phyloP scores from a whole-genome alignment of 2,888 invertebrate species.

The Chelonus formosanus region DNA sequence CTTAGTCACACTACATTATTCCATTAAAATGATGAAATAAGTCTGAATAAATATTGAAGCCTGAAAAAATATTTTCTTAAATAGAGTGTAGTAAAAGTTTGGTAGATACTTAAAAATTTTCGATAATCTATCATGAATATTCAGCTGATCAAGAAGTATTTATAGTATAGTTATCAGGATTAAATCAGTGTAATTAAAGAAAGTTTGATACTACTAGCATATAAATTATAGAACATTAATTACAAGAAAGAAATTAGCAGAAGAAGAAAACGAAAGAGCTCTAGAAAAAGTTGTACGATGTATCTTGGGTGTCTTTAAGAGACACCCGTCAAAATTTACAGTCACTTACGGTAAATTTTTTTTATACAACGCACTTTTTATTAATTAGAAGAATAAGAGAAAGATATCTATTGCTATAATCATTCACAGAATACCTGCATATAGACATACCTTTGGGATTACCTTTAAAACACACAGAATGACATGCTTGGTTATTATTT shows the following conservation, averaged over 20 bases:
- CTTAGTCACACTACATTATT: too few relatives aligned
- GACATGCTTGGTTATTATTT: slow-evolving; percentile 49
- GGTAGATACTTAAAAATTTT: background rate
- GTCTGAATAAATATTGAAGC: too few relatives aligned
- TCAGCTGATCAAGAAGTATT: slow-evolving; percentile 2
- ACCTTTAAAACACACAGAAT: slow-evolving; percentile 61
- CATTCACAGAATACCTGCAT: slow-evolving; percentile 52
- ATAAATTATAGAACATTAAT: slow-evolving; percentile 11
- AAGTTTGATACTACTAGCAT: background rate
- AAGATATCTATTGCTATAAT: slow-evolving; percentile 28
- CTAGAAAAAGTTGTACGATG: background rate
- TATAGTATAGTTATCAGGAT: background rate
- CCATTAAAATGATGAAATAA: too few relatives aligned
- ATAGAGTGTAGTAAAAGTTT: too few relatives aligned
- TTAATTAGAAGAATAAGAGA: slow-evolving; percentile 27
- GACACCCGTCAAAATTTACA: slow-evolving; percentile 24
- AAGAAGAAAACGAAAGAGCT: background rate
- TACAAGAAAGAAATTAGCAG: background rate
- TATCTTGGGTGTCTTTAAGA: slow-evolving; percentile 2
- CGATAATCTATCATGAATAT: slow-evolving; percentile 4
- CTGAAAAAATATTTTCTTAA: too few relatives aligned
- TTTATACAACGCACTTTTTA: slow-evolving; percentile 20
- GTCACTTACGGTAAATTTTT: slow-evolving; percentile 58
- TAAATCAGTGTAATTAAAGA: slow-evolving; percentile 1
- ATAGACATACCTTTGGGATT: slow-evolving; percentile 64